phyloP scores from a whole-genome alignment of 92 coral and sea anemone genomes.

The Pocillopora meandrina region DNA sequence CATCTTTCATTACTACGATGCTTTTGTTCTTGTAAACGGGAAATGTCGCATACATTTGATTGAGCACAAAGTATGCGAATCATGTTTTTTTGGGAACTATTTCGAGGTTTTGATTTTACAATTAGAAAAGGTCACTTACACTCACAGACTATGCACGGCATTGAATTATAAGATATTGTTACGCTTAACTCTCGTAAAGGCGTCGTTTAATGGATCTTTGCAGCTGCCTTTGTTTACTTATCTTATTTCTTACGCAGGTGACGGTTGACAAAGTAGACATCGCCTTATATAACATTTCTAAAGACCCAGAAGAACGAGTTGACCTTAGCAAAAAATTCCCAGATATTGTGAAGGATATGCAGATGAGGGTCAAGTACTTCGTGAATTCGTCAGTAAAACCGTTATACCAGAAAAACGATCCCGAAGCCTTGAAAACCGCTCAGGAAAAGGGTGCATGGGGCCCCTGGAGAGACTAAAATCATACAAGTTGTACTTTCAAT shows the following conservation, averaged over 20 bases:
- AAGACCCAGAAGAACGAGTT: constrained; percentile 73
- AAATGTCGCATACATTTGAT: too few relatives aligned
- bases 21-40: too few relatives aligned
- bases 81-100: too few relatives aligned
- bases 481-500: too few relatives aligned
- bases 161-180: not conserved
- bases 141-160: too few relatives aligned
- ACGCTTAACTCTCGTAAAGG: not conserved
- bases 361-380: constrained; percentile 57
- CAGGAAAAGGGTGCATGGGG: constrained; percentile 74
- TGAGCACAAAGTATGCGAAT: too few relatives aligned
- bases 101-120: too few relatives aligned
- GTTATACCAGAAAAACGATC: constrained; percentile 63
- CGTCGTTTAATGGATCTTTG: not conserved
- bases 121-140: too few relatives aligned
- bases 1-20: too few relatives aligned
- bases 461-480: constrained; percentile 61
- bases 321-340: constrained; percentile 67
- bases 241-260: not conserved
- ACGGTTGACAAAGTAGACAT: constrained; percentile 19
- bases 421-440: constrained; percentile 65
- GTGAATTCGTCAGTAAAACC: constrained; percentile 56
- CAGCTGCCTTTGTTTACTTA: not conserved
- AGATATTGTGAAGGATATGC: constrained; percentile 63
- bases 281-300: constrained; percentile 75